Percentiles rank a stretch among this genome's conserved stretches.
phyloP scores from a whole-genome alignment of 2,797 vertebrate genomes.

The Halcyon chelicuti region DNA sequence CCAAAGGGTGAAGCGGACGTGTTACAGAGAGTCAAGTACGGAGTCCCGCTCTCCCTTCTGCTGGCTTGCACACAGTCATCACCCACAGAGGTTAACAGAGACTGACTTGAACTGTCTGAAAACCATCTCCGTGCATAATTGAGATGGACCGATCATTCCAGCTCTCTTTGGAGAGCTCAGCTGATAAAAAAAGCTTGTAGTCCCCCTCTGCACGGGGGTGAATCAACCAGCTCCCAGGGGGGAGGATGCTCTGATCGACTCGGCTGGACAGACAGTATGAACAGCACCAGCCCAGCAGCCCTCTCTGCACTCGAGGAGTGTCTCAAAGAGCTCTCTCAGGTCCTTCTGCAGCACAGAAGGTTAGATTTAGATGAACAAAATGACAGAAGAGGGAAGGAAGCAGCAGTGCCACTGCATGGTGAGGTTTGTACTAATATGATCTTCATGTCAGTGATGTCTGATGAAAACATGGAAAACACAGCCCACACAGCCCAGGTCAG shows the following conservation, averaged over 20 bases:
- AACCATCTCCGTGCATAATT: neutral
- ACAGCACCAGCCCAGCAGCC: neutral
- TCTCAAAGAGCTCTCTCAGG: neutral
- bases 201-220: neutral
- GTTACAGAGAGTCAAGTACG: conserved; percentile 9
- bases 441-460: neutral
- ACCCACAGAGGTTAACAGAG: neutral
- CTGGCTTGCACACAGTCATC: neutral
- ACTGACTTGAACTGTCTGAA: neutral
- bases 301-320: neutral
- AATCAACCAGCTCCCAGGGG: neutral
- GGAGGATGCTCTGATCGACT: neutral
- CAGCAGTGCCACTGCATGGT: neutral
- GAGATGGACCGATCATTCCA: neutral
- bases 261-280: rapidly evolving
- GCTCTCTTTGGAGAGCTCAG: neutral
- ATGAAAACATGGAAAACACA: too few species aligned
- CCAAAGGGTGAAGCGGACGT: conserved; percentile 4
- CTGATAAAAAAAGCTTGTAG: neutral
- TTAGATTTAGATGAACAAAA: neutral
- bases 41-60: neutral
- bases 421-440: neutral
- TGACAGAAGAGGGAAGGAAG: neutral
- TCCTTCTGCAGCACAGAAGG: neutral
- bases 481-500: neutral